These are phyloP conservation scores for Machimus atricapillus DNA, from an alignment of 2,888 invertebrate genomes.

Conservation along the genomic window DNA sequence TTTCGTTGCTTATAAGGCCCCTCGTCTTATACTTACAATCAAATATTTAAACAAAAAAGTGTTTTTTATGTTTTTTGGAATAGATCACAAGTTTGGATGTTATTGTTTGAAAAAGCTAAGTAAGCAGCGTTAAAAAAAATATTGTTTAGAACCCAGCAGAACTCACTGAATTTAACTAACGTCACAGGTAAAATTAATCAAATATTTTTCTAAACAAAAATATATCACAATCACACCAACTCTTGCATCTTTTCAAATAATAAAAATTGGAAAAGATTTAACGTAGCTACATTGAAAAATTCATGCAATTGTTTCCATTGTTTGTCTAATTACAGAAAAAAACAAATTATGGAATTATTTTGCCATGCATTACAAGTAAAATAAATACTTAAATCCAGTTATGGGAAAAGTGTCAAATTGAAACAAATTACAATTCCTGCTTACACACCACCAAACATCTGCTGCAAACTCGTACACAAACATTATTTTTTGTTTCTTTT, in stretches of 20 bases:
- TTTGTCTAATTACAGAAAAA: not conserved
- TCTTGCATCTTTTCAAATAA: not conserved
- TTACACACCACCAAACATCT: not conserved
- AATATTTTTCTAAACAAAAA: not conserved
- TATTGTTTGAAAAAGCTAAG: not conserved
- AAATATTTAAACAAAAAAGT: not conserved
- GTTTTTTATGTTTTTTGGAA: not conserved
- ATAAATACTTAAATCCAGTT: not conserved
- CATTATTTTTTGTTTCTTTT: not conserved
- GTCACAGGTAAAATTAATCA: not conserved
- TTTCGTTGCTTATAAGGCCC: not conserved
- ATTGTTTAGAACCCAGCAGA: not conserved
- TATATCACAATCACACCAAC: constrained; percentile 28
- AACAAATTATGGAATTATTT: not conserved
- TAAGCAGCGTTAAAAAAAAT: constrained; percentile 8
- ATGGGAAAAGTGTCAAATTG: not conserved
- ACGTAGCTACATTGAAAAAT: not conserved
- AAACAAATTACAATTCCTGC: not conserved
- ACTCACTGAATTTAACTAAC: not conserved
- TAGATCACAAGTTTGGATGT: not conserved
- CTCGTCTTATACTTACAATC: not conserved
- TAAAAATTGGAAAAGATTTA: not conserved
- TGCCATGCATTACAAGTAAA: not conserved
- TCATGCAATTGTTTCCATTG: not conserved
- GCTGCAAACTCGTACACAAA: constrained; percentile 11